Conservation (phyloP, 2,113 vertebrate species). For the Notechis scutatus region DNA sequence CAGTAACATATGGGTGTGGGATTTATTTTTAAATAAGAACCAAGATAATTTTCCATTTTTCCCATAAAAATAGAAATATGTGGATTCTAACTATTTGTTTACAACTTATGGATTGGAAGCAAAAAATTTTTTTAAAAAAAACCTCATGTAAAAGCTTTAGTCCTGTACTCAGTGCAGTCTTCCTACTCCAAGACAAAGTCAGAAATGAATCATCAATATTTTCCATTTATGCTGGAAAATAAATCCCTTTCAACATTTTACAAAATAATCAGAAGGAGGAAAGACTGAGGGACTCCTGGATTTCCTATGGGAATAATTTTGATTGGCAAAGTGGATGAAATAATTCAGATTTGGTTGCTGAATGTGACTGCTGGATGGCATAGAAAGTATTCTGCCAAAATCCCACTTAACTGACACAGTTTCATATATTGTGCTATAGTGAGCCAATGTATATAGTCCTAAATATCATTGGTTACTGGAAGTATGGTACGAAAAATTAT, state of each 20-base stretch:
- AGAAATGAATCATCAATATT: neutral
- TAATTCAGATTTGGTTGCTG: neutral
- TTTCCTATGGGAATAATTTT: neutral
- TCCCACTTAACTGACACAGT: neutral
- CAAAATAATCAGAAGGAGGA: neutral
- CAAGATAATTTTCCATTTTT: neutral
- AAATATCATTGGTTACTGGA: neutral
- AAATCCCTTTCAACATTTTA: neutral
- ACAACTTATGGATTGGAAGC: neutral
- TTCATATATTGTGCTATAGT: neutral
- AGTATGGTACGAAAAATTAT: neutral
- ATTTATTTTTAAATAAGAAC: neutral
- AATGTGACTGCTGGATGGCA: neutral
- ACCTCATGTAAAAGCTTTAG: neutral
- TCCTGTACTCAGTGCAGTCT: neutral
- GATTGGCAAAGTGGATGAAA: neutral
- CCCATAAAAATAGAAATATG: neutral
- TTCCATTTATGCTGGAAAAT: neutral
- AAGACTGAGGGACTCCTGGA: neutral
- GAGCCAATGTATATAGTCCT: neutral
- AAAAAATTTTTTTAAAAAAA: no score
- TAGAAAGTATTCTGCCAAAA: neutral
- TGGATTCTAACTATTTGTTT: neutral
- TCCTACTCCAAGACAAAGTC: neutral
- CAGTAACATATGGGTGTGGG: neutral